Conservation (phyloP, 2,113 vertebrate species). For the Rhinoderma darwinii region DNA sequence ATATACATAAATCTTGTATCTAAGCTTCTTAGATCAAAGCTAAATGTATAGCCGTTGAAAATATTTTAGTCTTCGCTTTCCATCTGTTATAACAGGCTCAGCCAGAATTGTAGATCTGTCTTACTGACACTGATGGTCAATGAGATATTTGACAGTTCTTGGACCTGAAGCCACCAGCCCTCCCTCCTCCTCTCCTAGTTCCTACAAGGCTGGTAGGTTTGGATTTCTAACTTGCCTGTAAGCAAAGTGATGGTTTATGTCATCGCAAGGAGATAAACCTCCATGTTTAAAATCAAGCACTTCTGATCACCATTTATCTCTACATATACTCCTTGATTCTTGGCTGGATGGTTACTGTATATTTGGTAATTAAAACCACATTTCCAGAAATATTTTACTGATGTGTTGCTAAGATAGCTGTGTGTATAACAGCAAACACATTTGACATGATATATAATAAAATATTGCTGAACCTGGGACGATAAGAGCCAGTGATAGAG, state of each 20-base stretch:
- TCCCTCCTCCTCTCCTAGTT: too few species aligned
- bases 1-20: background rate
- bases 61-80: background rate
- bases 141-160: too few species aligned
- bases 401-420: background rate
- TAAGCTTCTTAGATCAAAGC: slow-evolving; percentile 33
- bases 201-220: too few species aligned
- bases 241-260: background rate
- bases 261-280: background rate
- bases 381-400: background rate
- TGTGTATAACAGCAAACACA: background rate
- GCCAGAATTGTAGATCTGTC: background rate
- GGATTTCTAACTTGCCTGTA: background rate
- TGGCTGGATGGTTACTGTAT: background rate
- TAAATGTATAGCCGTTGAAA: background rate
- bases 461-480: slow-evolving; percentile 34
- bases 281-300: background rate
- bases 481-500: slow-evolving; percentile 25
- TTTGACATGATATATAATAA: slow-evolving; percentile 3
- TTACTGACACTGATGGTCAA: too few species aligned
- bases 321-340: background rate
- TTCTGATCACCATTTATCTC: background rate
- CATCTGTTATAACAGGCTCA: background rate
- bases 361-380: background rate
- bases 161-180: too few species aligned